Evolutionary conservation across 2,888 invertebrate genomes (phyloP), one percentile per base, ranked within the genome.

Genomic region (Palloptera scutellata): DNA sequence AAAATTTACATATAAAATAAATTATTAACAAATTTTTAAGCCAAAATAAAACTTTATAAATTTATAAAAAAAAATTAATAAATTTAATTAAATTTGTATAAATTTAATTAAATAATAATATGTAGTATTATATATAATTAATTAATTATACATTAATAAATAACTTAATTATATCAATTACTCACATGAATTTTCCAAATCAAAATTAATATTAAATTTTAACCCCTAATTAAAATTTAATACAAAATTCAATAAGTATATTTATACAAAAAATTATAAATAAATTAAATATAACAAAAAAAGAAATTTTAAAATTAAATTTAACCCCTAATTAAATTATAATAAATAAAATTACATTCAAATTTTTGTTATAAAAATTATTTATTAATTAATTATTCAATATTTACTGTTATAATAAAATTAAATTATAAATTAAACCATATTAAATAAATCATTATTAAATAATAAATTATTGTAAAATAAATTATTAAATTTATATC

Each of bases 1-100:
- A 86, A 86, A 87, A 87, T 86, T 87, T 86, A 86, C 86, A 88
- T 87, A 83, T 87, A 87, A 87, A 87, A 86, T 84, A 87, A 86
- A 85, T 74, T 85, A 82, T 78, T 74, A 87, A 84, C 83, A 86
- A 87, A 87, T 79, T 83, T 70, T 68, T 67, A 78, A 86, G 79
- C 79, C 84, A 86, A 83, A 81, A 87, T 86, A 86, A 87, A 86
- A 86, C 85, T 85, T 86, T 86, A 73, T 83, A 20, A 85, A 85
- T 73, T 67, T n/a, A n/a, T n/a, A 69, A 73, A 74, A 70, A 68
- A 74, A 68, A 68, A 67, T 61, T 71, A 72, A 11, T 55, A 48
- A 77, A 73, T 76, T 71, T 19, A n/a, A 58, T 17, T 42, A 76
- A 75, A 77, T 74, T 74, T 75, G 41, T 40, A 52, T 67, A 70